Conservation (phyloP, 1,140 invertebrate genomes). For the Lordiphosa mommai region DNA sequence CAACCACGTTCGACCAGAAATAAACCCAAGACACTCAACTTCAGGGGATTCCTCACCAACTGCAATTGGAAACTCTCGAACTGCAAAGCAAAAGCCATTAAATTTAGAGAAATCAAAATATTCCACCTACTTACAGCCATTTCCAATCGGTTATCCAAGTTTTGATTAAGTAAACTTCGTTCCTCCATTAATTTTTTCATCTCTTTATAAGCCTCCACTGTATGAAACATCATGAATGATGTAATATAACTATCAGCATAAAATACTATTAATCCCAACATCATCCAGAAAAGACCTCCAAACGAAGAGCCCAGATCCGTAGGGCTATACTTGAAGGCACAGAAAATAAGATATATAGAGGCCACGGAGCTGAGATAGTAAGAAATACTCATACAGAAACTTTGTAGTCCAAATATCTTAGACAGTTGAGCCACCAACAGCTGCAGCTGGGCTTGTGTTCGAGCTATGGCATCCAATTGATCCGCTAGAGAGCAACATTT, state of each 20-base stretch:
- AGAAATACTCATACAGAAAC: conserved; percentile 17
- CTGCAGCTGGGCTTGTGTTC: conserved; percentile 17
- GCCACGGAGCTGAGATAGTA: conserved; percentile 20
- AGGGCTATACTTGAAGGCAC: conserved; percentile 9
- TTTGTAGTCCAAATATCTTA: conserved; percentile 33
- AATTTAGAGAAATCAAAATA: not conserved
- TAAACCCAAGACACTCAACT: conserved; percentile 27
- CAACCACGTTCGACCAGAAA: conserved; percentile 10
- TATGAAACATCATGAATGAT: not conserved
- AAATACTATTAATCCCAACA: not conserved
- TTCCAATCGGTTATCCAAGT: conserved; percentile 24
- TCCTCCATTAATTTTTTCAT: conserved; percentile 13
- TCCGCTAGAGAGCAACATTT: conserved; percentile 31
- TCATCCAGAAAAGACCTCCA: conserved; percentile 1
- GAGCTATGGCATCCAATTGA: conserved; percentile 25
- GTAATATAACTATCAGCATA: conserved; percentile 20
- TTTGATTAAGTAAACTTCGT: not conserved
- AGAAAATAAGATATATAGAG: conserved; percentile 22
- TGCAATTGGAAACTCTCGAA: conserved; percentile 52
- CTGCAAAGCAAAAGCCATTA: conserved; percentile 7
- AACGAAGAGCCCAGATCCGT: not conserved
- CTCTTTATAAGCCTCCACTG: conserved; percentile 5
- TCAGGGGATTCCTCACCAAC: conserved; percentile 11
- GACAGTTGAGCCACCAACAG: not conserved
- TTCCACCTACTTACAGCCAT: conserved; percentile 15